Evolutionary conservation across 2,113 vertebrate genomes (phyloP).

Genomic region (Osmerus mordax): DNA sequence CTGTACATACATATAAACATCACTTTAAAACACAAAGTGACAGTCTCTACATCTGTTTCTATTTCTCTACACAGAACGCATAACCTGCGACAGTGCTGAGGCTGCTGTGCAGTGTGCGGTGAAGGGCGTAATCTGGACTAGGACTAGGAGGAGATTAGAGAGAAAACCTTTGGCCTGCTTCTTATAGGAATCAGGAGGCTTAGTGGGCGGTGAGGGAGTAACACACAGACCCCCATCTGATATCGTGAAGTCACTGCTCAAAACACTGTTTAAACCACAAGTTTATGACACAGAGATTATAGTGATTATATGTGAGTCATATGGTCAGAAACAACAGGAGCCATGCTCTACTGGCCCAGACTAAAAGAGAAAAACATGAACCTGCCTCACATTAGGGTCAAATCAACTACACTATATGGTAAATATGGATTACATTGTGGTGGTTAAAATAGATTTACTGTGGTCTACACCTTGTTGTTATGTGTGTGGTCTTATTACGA

Average conservation of each 20-base stretch:
- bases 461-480: background rate
- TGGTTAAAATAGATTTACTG: conserved; percentile 33
- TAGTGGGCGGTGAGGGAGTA: conserved; percentile 34
- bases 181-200: conserved; percentile 79
- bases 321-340: background rate
- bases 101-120: conserved; percentile 18
- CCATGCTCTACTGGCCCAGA: conserved; percentile 16
- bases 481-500: background rate
- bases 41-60: background rate
- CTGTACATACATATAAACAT: background rate
- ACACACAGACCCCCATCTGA: conserved; percentile 18
- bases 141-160: conserved; percentile 59
- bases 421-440: conserved; percentile 29
- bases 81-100: conserved; percentile 15
- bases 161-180: conserved; percentile 67
- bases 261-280: conserved; percentile 43
- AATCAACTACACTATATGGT: conserved; percentile 21
- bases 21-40: background rate
- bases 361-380: conserved; percentile 30
- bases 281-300: conserved; percentile 46
- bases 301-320: conserved; percentile 25
- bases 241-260: conserved; percentile 16
- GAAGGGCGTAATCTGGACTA: conserved; percentile 56
- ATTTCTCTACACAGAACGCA: background rate
- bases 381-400: conserved; percentile 13